phyloP scores from a whole-genome alignment of 2,113 vertebrate species.

The Brachyistius frenatus region DNA sequence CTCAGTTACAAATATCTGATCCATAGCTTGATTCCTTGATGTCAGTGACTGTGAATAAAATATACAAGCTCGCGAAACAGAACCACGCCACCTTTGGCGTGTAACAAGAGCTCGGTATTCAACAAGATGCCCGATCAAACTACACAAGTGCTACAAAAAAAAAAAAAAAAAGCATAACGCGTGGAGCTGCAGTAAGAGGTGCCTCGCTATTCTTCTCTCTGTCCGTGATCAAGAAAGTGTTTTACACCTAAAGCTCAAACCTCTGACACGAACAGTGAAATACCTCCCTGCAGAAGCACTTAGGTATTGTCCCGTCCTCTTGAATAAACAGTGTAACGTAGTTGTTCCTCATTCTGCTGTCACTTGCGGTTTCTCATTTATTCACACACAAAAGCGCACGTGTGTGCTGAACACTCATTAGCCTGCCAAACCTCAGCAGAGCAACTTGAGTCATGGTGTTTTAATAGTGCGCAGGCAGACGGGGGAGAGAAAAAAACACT shows the following conservation, averaged over 20 bases:
- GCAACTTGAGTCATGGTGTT: constrained; percentile 60
- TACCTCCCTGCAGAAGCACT: background rate
- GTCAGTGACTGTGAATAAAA: constrained; percentile 60
- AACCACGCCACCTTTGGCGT: constrained; percentile 5
- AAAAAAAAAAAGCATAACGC: too few relatives aligned
- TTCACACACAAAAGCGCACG: background rate
- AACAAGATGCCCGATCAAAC: background rate
- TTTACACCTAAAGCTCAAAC: background rate
- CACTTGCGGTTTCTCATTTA: background rate
- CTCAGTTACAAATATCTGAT: background rate
- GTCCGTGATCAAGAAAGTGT: too few relatives aligned
- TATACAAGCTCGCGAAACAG: constrained; percentile 9
- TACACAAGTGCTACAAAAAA: too few relatives aligned
- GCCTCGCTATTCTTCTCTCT: too few relatives aligned
- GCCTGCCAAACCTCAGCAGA: constrained; percentile 45
- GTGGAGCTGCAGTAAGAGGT: too few relatives aligned
- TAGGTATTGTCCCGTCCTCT: background rate
- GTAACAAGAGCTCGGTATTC: constrained; percentile 49
- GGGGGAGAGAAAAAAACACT: constrained; percentile 74
- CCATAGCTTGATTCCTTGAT: background rate
- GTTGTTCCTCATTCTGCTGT: background rate
- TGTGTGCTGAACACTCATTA: background rate
- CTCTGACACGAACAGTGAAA: background rate
- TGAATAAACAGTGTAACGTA: background rate
- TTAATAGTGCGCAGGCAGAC: constrained; percentile 52